Conservation (phyloP, 2,888 invertebrate species). For the Diarsia mendica region DNA sequence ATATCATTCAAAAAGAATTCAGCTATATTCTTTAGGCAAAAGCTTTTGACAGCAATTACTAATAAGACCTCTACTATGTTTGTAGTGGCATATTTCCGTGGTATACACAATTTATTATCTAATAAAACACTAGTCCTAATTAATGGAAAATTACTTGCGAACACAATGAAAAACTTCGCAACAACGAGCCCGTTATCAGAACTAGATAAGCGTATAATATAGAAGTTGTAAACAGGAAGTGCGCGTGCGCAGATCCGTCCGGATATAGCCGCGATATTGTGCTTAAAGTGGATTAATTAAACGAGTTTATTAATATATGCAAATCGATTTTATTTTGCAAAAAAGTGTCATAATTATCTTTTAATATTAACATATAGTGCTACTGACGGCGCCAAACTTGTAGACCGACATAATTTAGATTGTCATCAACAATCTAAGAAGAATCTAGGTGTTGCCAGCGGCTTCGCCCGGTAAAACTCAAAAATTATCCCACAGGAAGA, state of each 20-base stretch:
- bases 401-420: background rate
- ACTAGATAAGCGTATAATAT: conserved; percentile 46
- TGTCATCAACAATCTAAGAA: background rate
- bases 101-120: background rate
- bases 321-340: background rate
- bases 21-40: background rate
- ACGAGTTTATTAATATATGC: conserved; percentile 21
- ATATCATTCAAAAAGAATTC: background rate
- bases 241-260: conserved; percentile 48
- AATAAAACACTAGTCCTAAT: conserved; percentile 3
- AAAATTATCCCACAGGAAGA: too few relatives aligned
- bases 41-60: background rate
- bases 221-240: conserved; percentile 62
- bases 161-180: conserved; percentile 35
- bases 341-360: background rate
- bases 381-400: background rate
- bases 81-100: background rate
- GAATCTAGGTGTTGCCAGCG: too few relatives aligned
- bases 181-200: conserved; percentile 41
- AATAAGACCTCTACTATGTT: background rate
- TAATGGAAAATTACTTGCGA: conserved; percentile 40
- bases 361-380: background rate
- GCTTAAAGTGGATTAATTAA: conserved; percentile 6
- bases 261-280: conserved; percentile 53
- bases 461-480: too few relatives aligned